Evolutionary conservation across 2,113 vertebrate genomes (phyloP).

Genomic region (Pardalotus punctatus): DNA sequence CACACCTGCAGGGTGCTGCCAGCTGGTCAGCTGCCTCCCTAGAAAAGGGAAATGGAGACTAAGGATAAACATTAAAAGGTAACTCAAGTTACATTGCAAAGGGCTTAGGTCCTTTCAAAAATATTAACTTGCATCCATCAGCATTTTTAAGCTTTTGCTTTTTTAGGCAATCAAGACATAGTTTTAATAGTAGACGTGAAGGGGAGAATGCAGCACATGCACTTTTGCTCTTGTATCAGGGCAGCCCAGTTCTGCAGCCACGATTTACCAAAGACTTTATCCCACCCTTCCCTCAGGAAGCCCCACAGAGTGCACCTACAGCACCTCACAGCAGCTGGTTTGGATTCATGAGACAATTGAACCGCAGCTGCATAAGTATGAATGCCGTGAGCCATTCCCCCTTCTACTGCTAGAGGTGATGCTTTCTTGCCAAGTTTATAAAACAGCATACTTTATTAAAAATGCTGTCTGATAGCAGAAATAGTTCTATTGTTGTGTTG

Average conservation of each 20-base stretch:
- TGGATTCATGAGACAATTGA: not conserved
- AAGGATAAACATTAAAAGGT: not conserved
- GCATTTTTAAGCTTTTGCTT: not conserved
- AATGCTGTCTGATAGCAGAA: not conserved
- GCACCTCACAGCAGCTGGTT: not conserved
- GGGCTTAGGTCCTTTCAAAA: not conserved
- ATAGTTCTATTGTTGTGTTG: not conserved
- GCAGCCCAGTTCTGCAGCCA: not conserved
- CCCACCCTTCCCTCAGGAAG: not conserved
- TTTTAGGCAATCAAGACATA: not conserved
- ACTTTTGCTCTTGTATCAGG: not conserved
- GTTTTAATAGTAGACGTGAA: not conserved
- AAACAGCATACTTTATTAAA: not conserved
- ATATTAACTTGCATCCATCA: not conserved
- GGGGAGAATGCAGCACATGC: not conserved
- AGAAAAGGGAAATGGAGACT: not conserved
- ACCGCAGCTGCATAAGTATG: not conserved
- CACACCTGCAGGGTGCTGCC: not conserved
- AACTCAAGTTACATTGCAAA: not conserved
- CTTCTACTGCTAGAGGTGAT: not conserved
- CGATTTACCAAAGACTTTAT: not conserved
- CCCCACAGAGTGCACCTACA: not conserved
- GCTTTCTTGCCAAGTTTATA: conserved; percentile 1
- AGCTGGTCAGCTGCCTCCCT: not conserved
- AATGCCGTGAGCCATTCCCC: not conserved